phyloP scores from a whole-genome alignment of 2,113 vertebrate genomes.

The Neoarius graeffei region DNA sequence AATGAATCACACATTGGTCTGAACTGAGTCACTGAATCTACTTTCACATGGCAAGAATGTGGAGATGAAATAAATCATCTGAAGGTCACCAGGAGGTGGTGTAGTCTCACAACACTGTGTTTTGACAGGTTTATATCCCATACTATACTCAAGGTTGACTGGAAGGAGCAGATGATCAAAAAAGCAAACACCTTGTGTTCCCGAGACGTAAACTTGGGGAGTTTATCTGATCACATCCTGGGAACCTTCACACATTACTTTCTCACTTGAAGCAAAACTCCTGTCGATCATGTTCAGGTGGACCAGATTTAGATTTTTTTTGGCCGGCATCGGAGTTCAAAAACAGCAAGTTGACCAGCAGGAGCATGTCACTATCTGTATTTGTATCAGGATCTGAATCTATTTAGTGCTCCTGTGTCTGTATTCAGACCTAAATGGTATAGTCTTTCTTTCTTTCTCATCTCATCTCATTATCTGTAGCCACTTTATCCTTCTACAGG shows the following conservation, averaged over 20 bases:
- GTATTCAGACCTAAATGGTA: not conserved
- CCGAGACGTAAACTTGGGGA: not conserved
- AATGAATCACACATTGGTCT: not conserved
- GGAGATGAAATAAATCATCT: not conserved
- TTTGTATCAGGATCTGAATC: not conserved
- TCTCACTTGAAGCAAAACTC: not conserved
- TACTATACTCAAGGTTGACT: not conserved
- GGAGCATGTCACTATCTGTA: not conserved
- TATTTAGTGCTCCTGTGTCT: not conserved
- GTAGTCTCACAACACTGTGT: not conserved
- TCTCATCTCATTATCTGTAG: too few species aligned
- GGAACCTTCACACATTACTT: not conserved
- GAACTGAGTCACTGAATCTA: slow-evolving; percentile 13
- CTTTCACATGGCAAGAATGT: slow-evolving; percentile 5
- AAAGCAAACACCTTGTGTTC: not conserved
- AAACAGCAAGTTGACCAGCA: not conserved
- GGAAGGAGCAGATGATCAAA: not conserved
- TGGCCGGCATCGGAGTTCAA: not conserved
- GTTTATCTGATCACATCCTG: not conserved
- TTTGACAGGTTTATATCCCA: not conserved
- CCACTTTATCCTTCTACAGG: too few species aligned
- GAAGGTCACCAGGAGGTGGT: not conserved
- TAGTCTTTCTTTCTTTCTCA: not conserved
- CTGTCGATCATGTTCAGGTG: not conserved
- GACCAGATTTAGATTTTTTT: not conserved